Evolutionary conservation across 2,797 vertebrate genomes (phyloP).

Genomic region (Perodicticus potto): DNA sequence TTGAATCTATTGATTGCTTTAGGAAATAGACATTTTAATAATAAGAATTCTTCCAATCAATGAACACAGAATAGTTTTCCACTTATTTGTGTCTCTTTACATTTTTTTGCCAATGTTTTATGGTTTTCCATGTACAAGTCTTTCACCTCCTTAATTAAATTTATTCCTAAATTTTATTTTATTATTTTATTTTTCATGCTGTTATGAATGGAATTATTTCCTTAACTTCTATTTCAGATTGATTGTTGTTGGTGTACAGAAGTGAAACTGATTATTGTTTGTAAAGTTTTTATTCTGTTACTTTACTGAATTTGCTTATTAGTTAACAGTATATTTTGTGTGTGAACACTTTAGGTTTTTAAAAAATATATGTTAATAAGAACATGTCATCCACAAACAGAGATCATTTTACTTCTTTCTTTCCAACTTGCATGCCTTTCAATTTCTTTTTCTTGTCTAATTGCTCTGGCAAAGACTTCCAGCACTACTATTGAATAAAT

Average conservation of each 20-base stretch:
- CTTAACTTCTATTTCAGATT: background rate
- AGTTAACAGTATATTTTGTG: background rate
- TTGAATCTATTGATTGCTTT: background rate
- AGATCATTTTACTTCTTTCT: background rate
- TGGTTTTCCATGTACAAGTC: background rate
- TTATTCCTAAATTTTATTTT: background rate
- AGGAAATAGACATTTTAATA: background rate
- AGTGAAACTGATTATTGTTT: background rate
- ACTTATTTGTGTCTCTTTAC: background rate
- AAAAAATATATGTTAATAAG: too few relatives aligned
- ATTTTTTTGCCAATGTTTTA: background rate
- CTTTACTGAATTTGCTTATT: background rate
- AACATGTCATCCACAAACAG: background rate
- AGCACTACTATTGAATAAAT: too few relatives aligned
- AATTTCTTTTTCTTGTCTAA: background rate
- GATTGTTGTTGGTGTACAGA: background rate
- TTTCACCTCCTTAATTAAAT: background rate
- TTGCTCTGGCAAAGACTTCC: background rate
- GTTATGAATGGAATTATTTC: background rate
- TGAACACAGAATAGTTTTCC: background rate
- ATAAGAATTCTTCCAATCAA: background rate
- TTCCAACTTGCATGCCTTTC: background rate
- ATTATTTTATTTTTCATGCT: background rate
- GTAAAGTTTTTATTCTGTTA: background rate
- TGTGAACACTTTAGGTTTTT: background rate